Evolutionary conservation across 2,888 invertebrate genomes (phyloP), one percentile per base, ranked within the genome.

Genomic region (Cistogaster globosa): DNA sequence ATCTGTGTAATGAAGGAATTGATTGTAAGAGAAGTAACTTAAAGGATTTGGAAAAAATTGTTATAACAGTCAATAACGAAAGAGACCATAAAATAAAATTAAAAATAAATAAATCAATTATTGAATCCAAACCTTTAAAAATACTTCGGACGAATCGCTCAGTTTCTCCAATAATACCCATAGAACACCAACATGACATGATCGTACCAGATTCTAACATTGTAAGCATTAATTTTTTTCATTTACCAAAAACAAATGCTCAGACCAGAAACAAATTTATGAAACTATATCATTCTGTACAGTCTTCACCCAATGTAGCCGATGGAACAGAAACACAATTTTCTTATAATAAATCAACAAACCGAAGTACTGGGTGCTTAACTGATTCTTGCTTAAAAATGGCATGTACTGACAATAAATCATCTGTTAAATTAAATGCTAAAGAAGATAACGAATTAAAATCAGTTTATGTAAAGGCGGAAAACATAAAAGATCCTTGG

Each of bases 311-410:
- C 86, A 91, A 90, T 88, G 90, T 92, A 72, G 81, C 84, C 0
- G 90, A 90, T n/a, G 88, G 89, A 62, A 83, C 90, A 87, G 89
- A 90, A 36, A 87, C 87, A 5, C 88, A 88, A 65, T 90, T 90
- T 86, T 83, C 87, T 32, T 90, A 90, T 78, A 90, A 88, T 71
- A 86, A 86, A 75, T 86, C 86, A 14, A 89, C 89, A 58, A 91
- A 91, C 60, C 90, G 89, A 75, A 92, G 92, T 79, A 91, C 91
- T 4, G 91, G 91, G 36, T 92, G 92, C 68, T 87, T 93, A 42
- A 88, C 90, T 26, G 92, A 93, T 88, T 92, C 93, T n/a, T 93
- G 92, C 93, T 88, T 92, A 20, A 92, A 91, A 87, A 90, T 91
- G 88, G 86, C 89, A 2, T 89, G 89, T 26, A 62, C 45, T 63